Evolutionary conservation across 2,888 invertebrate species (phyloP).

Genomic region (Nineta flava): DNA sequence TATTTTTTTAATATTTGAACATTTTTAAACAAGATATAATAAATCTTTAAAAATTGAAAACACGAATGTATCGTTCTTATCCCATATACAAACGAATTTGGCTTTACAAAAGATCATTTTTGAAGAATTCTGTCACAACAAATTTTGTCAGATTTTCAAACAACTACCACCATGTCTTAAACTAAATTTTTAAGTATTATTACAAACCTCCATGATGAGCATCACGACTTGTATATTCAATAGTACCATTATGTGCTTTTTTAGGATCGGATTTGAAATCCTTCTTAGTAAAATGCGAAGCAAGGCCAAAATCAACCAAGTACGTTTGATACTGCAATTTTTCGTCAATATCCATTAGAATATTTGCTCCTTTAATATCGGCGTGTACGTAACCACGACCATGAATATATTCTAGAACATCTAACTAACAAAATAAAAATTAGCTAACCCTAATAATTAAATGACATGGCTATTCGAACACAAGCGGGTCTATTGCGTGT

Average conservation of each 20-base stretch:
- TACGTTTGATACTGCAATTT: constrained; percentile 56
- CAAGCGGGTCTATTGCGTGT: too few relatives aligned
- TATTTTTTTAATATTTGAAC: too few relatives aligned
- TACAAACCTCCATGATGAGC: constrained; percentile 72
- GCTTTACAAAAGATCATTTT: too few relatives aligned
- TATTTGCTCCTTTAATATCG: constrained; percentile 91
- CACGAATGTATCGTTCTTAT: too few relatives aligned
- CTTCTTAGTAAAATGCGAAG: constrained; percentile 56
- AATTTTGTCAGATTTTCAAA: too few relatives aligned
- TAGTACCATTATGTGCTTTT: constrained; percentile 91
- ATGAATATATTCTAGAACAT: constrained; percentile 88
- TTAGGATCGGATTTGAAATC: constrained; percentile 79
- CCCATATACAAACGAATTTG: too few relatives aligned
- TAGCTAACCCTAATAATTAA: too few relatives aligned
- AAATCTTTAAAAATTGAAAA: too few relatives aligned
- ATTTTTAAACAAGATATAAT: too few relatives aligned
- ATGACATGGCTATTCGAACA: too few relatives aligned
- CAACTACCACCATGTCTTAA: too few relatives aligned
- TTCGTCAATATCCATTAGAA: constrained; percentile 57
- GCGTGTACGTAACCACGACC: constrained; percentile 81
- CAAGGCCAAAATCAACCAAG: constrained; percentile 89
- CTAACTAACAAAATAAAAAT: constrained; percentile 48
- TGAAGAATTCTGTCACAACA: too few relatives aligned
- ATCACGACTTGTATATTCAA: constrained; percentile 91
- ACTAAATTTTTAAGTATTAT: neutral